phyloP scores from a whole-genome alignment of 2,888 invertebrate genomes.

The Alsophila aescularia region DNA sequence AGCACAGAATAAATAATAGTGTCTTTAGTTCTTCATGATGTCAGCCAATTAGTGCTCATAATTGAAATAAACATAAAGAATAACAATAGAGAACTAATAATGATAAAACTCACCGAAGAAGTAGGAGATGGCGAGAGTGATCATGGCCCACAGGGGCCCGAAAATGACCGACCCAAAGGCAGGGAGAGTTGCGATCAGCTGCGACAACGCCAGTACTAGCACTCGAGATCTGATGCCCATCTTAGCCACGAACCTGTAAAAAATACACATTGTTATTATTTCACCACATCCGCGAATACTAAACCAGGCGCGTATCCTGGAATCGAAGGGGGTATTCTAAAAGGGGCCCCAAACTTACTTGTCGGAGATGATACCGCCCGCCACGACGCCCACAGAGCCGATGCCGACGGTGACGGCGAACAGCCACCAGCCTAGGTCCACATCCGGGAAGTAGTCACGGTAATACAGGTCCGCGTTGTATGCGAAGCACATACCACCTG shows the following conservation, averaged over 20 bases:
- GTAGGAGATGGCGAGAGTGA: slow-evolving; percentile 93
- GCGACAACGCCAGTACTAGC: slow-evolving; percentile 91
- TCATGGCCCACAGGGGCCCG: slow-evolving; percentile 93
- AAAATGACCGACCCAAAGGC: slow-evolving; percentile 94
- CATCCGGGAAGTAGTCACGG: slow-evolving; percentile 94
- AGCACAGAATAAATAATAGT: no score
- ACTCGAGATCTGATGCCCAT: slow-evolving; percentile 94
- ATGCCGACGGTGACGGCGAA: slow-evolving; percentile 95
- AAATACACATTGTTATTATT: background rate
- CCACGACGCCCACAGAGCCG: slow-evolving; percentile 90
- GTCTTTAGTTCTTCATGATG: no score
- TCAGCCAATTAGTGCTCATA: no score
- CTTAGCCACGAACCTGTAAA: slow-evolving; percentile 88
- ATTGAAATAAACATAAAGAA: no score
- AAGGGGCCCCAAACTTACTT: slow-evolving; percentile 85
- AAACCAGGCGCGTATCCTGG: background rate
- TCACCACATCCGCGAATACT: no score
- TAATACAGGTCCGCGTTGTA: slow-evolving; percentile 96
- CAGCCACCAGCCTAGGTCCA: slow-evolving; percentile 95
- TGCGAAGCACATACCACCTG: slow-evolving; percentile 95
- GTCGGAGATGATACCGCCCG: slow-evolving; percentile 90
- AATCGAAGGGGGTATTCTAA: background rate
- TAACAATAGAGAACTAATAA: background rate
- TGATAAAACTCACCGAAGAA: slow-evolving; percentile 89
- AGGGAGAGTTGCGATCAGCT: slow-evolving; percentile 92